These are phyloP conservation scores for Parthenolecanium corni DNA, from an alignment of 2,888 invertebrate species.

Conservation along the genomic window DNA sequence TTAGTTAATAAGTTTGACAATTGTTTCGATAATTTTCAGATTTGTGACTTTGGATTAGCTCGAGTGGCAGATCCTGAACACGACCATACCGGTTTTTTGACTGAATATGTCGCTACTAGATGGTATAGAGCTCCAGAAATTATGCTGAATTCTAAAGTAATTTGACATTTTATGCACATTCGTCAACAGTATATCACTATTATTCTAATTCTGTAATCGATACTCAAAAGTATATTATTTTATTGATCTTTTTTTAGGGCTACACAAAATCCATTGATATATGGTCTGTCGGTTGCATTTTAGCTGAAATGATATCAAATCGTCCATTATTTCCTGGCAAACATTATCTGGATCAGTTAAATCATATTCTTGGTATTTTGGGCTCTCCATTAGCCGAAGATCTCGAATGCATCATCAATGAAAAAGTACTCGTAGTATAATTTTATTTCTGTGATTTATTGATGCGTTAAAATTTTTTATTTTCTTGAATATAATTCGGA, in stretches of 20 bases:
- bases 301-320: slow-evolving; percentile 98
- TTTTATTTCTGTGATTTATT: too few relatives aligned
- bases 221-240: too few relatives aligned
- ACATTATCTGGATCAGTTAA: slow-evolving; percentile 97
- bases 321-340: slow-evolving; percentile 98
- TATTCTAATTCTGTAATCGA: too few relatives aligned
- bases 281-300: slow-evolving; percentile 99
- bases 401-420: slow-evolving; percentile 96
- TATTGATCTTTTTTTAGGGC: slow-evolving; percentile 50
- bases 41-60: slow-evolving; percentile 98
- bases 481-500: too few relatives aligned
- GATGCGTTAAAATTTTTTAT: too few relatives aligned
- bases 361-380: slow-evolving; percentile 92
- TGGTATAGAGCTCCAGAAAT: slow-evolving; percentile 99
- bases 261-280: slow-evolving; percentile 98
- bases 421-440: slow-evolving; percentile 73
- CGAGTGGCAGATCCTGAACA: slow-evolving; percentile 98
- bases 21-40: slow-evolving; percentile 45
- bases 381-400: slow-evolving; percentile 96
- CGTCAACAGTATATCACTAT: too few relatives aligned
- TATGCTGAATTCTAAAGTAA: slow-evolving; percentile 98
- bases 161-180: too few relatives aligned
- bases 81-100: slow-evolving; percentile 97
- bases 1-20: too few relatives aligned
- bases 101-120: slow-evolving; percentile 98